phyloP scores from a whole-genome alignment of 2,113 vertebrate species.

The Eolophus roseicapilla region DNA sequence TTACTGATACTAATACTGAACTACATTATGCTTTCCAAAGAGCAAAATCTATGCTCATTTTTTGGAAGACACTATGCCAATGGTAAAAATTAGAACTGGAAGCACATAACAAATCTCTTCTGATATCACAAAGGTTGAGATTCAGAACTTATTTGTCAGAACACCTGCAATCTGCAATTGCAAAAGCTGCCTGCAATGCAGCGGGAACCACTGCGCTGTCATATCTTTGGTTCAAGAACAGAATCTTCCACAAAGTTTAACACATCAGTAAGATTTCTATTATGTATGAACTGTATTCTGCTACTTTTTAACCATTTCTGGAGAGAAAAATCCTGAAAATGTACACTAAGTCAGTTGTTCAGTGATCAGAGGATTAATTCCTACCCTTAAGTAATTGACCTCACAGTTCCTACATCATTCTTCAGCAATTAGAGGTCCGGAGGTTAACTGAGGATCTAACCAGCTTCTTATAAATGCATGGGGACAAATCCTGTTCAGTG shows the following conservation, averaged over 20 bases:
- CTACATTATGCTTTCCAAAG: background rate
- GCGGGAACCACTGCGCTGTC: background rate
- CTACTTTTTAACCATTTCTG: constrained; percentile 54
- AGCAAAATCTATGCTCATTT: background rate
- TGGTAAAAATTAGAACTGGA: background rate
- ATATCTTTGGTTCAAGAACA: background rate
- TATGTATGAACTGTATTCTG: constrained; percentile 21
- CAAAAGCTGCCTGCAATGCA: background rate
- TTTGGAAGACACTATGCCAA: background rate
- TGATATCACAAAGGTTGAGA: background rate
- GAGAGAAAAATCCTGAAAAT: background rate
- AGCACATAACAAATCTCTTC: background rate
- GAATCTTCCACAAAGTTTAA: constrained; percentile 40
- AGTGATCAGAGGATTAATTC: background rate
- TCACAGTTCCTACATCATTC: background rate
- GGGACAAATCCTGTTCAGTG: background rate
- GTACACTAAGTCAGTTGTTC: background rate
- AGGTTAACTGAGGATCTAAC: constrained; percentile 14
- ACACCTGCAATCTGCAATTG: background rate
- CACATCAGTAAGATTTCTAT: background rate
- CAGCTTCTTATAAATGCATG: background rate
- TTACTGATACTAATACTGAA: background rate
- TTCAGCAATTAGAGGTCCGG: background rate
- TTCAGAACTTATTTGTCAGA: background rate
- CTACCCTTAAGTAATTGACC: background rate